Conservation (phyloP, 53 echinoderm and acorn worm genomes). For the Zoroaster sp. region DNA sequence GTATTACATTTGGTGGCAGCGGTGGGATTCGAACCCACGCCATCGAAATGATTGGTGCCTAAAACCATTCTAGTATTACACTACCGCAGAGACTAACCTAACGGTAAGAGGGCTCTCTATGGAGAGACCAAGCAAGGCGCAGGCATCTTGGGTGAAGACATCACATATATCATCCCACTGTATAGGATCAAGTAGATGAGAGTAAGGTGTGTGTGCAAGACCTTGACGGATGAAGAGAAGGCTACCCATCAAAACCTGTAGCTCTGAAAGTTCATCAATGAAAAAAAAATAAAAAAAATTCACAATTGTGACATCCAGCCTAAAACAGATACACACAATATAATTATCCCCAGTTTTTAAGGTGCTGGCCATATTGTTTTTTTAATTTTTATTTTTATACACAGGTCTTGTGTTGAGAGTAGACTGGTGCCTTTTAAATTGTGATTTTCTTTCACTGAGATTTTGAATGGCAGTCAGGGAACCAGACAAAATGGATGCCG, state of each 20-base stretch:
- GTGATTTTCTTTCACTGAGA: no score
- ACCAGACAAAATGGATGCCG: no score
- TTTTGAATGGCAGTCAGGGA: no score
- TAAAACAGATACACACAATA: background rate
- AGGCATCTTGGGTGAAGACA: slow-evolving; percentile 94
- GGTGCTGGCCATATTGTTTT: no score
- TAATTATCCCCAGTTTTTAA: background rate
- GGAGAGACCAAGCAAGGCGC: slow-evolving; percentile 82
- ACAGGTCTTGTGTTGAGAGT: no score
- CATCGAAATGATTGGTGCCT: slow-evolving; percentile 99
- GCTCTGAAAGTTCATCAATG: slow-evolving; percentile 50
- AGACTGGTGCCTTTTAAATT: no score
- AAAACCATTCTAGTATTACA: no score
- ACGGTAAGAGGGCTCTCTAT: slow-evolving; percentile 94
- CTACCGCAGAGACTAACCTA: no score
- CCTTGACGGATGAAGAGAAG: slow-evolving; percentile 88
- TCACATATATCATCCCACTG: slow-evolving; percentile 93
- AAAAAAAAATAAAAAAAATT: background rate
- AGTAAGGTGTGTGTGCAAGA: slow-evolving; percentile 79
- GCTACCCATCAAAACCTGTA: slow-evolving; percentile 94
- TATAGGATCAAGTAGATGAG: slow-evolving; percentile 83
- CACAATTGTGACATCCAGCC: background rate
- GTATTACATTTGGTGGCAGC: no score
- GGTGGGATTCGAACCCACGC: slow-evolving; percentile 99
- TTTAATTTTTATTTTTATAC: no score